Conservation (phyloP, 2,113 vertebrate species). For the Microcebus murinus region DNA sequence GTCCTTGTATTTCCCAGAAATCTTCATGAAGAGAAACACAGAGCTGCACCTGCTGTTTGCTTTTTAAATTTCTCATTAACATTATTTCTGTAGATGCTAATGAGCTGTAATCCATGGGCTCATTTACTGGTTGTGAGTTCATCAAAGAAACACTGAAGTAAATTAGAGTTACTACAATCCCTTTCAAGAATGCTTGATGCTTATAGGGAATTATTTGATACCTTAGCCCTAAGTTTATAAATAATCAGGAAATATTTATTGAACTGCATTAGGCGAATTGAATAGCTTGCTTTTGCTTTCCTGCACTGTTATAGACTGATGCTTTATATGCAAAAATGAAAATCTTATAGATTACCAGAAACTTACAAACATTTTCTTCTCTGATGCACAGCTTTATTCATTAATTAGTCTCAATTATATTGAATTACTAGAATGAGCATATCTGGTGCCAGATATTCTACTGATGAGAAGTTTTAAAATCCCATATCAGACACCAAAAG, state of each 20-base stretch:
- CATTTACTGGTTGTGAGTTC: constrained; percentile 50
- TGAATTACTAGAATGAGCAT: constrained; percentile 15
- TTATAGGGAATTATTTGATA: background rate
- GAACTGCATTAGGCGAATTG: background rate
- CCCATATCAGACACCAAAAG: background rate
- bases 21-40: constrained; percentile 8
- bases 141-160: constrained; percentile 47
- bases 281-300: background rate
- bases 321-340: constrained; percentile 22
- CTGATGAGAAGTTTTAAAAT: background rate
- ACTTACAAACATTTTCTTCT: background rate
- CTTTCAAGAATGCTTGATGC: constrained; percentile 5
- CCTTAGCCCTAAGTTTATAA: constrained; percentile 35
- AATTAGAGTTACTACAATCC: constrained; percentile 28
- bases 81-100: constrained; percentile 58
- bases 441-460: background rate
- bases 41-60: constrained; percentile 21
- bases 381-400: background rate
- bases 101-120: constrained; percentile 41
- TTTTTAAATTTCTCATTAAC: constrained; percentile 58
- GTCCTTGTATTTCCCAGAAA: background rate
- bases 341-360: background rate
- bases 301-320: background rate
- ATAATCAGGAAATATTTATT: constrained; percentile 18
- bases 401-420: constrained; percentile 8